phyloP scores from a whole-genome alignment of 2,113 vertebrate species.

The Phalacrocorax pelagicus region DNA sequence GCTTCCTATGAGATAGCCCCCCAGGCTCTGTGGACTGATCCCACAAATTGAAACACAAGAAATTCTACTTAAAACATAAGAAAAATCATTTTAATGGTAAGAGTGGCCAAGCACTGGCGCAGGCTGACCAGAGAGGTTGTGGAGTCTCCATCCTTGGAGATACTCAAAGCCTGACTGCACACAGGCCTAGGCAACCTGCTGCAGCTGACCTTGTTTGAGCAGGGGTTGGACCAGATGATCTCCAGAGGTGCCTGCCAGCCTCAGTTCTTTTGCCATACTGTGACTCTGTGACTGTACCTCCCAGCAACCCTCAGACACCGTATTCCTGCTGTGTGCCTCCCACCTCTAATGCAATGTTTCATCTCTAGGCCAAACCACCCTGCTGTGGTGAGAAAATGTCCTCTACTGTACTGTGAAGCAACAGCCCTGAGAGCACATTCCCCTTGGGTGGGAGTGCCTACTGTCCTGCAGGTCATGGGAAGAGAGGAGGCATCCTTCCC shows the following conservation, averaged over 20 bases:
- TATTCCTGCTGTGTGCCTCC: not conserved
- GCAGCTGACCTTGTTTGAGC: not conserved
- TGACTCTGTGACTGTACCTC: not conserved
- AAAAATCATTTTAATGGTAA: not conserved
- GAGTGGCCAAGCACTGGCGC: not conserved
- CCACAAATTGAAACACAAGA: not conserved
- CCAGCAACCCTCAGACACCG: not conserved
- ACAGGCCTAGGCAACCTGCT: not conserved
- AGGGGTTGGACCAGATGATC: not conserved
- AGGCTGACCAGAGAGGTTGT: not conserved
- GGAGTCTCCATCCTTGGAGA: not conserved
- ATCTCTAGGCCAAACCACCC: not conserved
- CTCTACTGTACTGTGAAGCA: not conserved
- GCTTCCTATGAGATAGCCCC: not conserved
- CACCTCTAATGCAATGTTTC: not conserved
- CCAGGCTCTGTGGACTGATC: not conserved
- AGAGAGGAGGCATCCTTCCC: not conserved
- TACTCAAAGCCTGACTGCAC: not conserved
- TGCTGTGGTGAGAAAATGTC: not conserved
- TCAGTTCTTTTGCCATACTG: not conserved
- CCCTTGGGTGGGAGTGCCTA: fast-evolving
- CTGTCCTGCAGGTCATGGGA: not conserved
- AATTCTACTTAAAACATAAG: not conserved
- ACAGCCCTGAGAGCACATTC: fast-evolving
- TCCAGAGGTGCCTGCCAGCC: not conserved